A percentile compares a stretch with the other conserved stretches of the same genome.
Evolutionary conservation across 2,113 vertebrate genomes (phyloP).

Genomic region (Salminus brasiliensis): DNA sequence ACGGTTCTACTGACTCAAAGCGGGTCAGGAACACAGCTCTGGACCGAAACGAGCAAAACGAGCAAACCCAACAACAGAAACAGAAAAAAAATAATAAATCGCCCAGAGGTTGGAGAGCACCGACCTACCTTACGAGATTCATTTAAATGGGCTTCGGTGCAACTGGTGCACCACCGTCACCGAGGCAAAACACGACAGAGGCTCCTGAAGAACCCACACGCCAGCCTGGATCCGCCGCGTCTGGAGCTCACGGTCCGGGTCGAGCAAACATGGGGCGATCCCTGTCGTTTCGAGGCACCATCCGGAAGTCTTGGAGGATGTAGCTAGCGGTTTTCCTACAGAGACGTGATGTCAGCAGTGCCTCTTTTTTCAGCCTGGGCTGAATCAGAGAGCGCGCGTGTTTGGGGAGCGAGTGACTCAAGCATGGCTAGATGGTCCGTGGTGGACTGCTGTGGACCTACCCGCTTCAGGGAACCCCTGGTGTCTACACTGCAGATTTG

Average conservation of each 20-base stretch:
- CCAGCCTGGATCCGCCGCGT: conserved; percentile 21
- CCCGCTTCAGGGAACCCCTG: no score
- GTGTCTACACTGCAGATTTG: no score
- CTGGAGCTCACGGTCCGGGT: neutral
- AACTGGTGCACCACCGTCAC: conserved; percentile 70
- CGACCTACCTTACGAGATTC: conserved; percentile 79
- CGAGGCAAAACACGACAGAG: neutral
- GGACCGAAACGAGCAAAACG: no score
- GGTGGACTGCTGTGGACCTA: no score
- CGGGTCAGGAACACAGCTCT: no score
- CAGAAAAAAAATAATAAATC: neutral
- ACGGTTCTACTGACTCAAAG: no score
- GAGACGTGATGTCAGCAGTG: conserved; percentile 1
- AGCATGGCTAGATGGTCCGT: no score
- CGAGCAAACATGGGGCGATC: no score
- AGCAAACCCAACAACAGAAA: no score
- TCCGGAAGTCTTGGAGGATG: conserved; percentile 63
- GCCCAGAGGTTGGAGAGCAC: neutral
- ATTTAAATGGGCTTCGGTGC: conserved; percentile 74
- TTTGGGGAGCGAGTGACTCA: neutral
- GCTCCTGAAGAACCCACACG: conserved; percentile 8
- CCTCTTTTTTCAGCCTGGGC: neutral
- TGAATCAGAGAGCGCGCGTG: neutral
- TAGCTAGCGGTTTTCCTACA: conserved; percentile 16
- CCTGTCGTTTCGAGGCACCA: conserved; percentile 12